Evolutionary conservation across 2,888 invertebrate genomes (phyloP).

Genomic region (Temnothorax rugatulus): DNA sequence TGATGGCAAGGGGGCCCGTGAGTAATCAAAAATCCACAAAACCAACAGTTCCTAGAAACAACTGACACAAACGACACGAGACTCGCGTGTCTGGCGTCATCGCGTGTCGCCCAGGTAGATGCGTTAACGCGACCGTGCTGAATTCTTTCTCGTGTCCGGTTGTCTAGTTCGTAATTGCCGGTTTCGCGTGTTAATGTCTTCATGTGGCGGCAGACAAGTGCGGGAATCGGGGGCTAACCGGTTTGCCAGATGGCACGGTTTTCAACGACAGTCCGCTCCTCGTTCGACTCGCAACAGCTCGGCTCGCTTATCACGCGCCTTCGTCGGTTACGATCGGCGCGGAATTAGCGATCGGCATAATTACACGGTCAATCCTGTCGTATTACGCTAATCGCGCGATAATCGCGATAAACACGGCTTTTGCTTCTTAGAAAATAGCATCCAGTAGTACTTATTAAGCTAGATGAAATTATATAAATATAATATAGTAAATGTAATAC

Average conservation of each 20-base stretch:
- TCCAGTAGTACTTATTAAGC: background rate
- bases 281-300: conserved; percentile 14
- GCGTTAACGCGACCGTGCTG: conserved; percentile 34
- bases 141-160: conserved; percentile 45
- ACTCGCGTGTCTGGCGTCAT: conserved; percentile 29
- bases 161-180: conserved; percentile 75
- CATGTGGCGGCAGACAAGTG: conserved; percentile 70
- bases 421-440: background rate
- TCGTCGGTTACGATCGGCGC: conserved; percentile 46
- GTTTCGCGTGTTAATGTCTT: conserved; percentile 82
- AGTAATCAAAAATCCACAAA: conserved; percentile 36
- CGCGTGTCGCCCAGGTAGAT: conserved; percentile 33
- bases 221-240: conserved; percentile 67
- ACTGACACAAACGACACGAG: background rate
- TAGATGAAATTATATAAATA: background rate
- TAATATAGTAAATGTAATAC: background rate
- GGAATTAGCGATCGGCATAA: conserved; percentile 66
- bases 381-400: conserved; percentile 59
- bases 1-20: background rate
- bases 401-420: conserved; percentile 52
- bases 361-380: conserved; percentile 62
- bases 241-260: conserved; percentile 70
- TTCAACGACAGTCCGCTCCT: conserved; percentile 33
- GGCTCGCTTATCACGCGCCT: conserved; percentile 48
- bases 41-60: conserved; percentile 29